Percentiles rank a stretch among this genome's conserved stretches.
phyloP scores from a whole-genome alignment of 2,797 vertebrate genomes.

The Furcifer pardalis region DNA sequence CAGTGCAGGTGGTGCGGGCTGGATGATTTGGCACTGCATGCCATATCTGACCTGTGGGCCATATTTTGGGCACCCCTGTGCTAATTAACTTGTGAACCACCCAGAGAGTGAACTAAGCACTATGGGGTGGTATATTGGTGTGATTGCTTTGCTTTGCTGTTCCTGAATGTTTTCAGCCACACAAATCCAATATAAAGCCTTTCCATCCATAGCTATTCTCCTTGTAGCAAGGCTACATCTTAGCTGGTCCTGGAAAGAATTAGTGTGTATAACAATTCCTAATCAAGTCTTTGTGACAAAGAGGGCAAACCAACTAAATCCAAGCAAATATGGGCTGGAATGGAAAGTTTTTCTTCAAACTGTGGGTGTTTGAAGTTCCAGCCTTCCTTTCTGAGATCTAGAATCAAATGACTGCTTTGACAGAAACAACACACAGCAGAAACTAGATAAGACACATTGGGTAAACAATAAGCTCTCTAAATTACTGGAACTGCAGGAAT shows the following conservation, averaged over 20 bases:
- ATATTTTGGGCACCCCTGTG: no score
- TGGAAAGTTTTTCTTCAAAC: neutral
- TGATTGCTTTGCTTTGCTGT: no score
- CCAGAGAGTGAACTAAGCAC: no score
- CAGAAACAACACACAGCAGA: neutral
- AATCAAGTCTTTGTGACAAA: neutral
- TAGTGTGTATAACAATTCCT: neutral
- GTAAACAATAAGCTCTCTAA: neutral
- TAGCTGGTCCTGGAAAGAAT: neutral
- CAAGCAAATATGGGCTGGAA: neutral
- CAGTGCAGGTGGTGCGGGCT: no score
- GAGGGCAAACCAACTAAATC: neutral
- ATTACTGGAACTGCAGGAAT: neutral
- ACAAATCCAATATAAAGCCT: neutral
- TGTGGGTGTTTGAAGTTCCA: neutral
- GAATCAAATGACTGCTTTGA: neutral
- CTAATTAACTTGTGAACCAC: no score
- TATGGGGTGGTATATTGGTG: no score
- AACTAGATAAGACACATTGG: neutral
- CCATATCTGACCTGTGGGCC: no score
- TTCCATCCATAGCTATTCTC: neutral
- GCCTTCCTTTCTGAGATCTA: neutral
- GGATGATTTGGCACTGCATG: no score
- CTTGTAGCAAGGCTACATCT: neutral
- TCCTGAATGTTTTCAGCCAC: neutral